Evolutionary conservation across 2,113 vertebrate genomes (phyloP).

Genomic region (Fulica atra): DNA sequence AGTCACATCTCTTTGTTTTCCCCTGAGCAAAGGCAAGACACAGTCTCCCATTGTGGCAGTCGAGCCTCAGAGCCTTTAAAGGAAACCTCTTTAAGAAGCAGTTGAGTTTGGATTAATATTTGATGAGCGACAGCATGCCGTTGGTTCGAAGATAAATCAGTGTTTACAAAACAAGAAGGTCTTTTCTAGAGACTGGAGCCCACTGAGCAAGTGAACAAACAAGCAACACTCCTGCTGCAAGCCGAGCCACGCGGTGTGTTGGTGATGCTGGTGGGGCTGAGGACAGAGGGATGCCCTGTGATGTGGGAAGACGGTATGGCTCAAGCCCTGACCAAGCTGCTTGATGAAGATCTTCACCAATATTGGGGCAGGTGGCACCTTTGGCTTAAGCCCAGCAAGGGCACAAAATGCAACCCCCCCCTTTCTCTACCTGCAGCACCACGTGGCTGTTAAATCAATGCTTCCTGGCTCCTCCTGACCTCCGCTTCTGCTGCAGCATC

Average conservation of each 20-base stretch:
- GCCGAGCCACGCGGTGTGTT: fast-evolving
- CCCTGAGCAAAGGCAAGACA: not conserved
- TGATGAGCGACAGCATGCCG: not conserved
- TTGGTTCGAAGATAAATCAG: not conserved
- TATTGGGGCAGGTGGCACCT: not conserved
- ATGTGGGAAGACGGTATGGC: not conserved
- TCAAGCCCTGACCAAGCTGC: not conserved
- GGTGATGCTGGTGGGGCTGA: not conserved
- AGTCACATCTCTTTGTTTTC: not conserved
- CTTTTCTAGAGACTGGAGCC: not conserved
- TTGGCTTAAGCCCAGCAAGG: not conserved
- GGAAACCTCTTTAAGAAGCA: not conserved
- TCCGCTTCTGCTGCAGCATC: not conserved
- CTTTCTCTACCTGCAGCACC: fast-evolving
- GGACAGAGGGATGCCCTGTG: not conserved
- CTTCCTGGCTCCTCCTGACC: not conserved
- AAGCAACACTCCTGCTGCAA: not conserved
- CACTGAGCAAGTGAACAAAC: not conserved
- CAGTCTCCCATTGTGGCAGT: not conserved
- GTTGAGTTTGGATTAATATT: conserved; percentile 47
- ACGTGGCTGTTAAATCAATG: not conserved
- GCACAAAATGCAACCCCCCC: not conserved
- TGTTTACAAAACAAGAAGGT: not conserved
- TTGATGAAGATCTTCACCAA: not conserved
- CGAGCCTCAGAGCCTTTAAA: not conserved